Percentiles rank a stretch among this genome's conserved stretches.
Evolutionary conservation across 2,113 vertebrate species (phyloP).

Genomic region (Tauraco erythrolophus): DNA sequence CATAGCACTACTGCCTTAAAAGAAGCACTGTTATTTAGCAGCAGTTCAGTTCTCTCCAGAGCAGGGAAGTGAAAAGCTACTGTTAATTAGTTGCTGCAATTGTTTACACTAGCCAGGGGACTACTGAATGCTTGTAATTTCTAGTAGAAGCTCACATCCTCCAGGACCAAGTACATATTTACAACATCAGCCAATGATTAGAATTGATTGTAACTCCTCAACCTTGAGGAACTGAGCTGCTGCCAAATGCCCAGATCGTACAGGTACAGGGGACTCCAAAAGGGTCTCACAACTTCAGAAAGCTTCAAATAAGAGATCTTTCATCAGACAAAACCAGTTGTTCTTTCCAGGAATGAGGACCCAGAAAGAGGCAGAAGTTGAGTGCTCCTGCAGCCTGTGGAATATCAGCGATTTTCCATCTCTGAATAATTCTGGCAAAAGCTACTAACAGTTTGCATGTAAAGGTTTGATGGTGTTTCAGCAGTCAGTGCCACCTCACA

Average conservation of each 20-base stretch:
- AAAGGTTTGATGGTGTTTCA: background rate
- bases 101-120: background rate
- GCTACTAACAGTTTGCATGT: background rate
- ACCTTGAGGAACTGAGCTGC: background rate
- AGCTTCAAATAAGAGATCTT: background rate
- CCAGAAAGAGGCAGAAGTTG: background rate
- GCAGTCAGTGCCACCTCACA: background rate
- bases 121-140: background rate
- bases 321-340: background rate
- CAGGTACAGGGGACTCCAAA: background rate
- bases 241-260: background rate
- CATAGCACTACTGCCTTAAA: background rate
- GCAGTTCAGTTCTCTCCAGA: background rate
- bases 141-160: background rate
- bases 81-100: constrained; percentile 4
- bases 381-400: background rate
- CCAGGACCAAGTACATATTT: background rate
- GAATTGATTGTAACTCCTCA: background rate
- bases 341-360: background rate
- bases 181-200: background rate
- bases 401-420: background rate
- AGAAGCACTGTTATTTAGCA: background rate
- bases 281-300: background rate
- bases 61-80: background rate
- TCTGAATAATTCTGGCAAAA: background rate